A percentile compares a stretch with the other conserved stretches of the same genome.
Conservation (phyloP, 2,113 vertebrate species). For the Falco punctatus region DNA sequence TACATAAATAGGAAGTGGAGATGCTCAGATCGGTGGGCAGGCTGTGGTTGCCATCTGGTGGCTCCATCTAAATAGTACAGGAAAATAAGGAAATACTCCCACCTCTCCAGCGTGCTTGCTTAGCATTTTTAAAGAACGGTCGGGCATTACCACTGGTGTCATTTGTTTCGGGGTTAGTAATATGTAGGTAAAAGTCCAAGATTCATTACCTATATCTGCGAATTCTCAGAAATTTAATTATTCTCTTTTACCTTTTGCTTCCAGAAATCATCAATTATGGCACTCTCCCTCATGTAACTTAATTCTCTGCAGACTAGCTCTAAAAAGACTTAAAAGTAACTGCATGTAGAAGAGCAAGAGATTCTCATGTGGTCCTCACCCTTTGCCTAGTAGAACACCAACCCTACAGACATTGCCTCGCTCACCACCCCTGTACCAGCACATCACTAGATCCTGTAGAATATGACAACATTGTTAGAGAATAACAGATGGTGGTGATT, state of each 20-base stretch:
- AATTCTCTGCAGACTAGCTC: neutral
- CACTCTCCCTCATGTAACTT: neutral
- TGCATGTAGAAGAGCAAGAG: neutral
- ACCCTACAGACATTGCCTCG: neutral
- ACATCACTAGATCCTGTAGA: neutral
- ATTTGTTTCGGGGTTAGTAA: neutral
- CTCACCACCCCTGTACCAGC: neutral
- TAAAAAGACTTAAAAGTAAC: neutral
- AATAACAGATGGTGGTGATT: neutral
- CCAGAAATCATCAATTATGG: neutral
- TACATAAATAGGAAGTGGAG: accelerated
- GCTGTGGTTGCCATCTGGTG: constrained; percentile 59
- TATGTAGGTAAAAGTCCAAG: neutral
- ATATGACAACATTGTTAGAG: neutral
- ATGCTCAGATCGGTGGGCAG: neutral
- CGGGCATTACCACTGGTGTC: neutral
- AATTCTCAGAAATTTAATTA: neutral
- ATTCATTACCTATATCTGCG: neutral
- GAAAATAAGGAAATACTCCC: neutral
- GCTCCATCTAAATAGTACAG: neutral
- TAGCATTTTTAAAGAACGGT: neutral
- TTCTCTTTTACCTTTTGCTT: neutral
- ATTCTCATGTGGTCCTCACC: neutral
- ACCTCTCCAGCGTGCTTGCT: accelerated
- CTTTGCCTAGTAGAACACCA: neutral